Evolutionary conservation across 2,888 invertebrate species (phyloP).

Genomic region (Calephelis perditalis): DNA sequence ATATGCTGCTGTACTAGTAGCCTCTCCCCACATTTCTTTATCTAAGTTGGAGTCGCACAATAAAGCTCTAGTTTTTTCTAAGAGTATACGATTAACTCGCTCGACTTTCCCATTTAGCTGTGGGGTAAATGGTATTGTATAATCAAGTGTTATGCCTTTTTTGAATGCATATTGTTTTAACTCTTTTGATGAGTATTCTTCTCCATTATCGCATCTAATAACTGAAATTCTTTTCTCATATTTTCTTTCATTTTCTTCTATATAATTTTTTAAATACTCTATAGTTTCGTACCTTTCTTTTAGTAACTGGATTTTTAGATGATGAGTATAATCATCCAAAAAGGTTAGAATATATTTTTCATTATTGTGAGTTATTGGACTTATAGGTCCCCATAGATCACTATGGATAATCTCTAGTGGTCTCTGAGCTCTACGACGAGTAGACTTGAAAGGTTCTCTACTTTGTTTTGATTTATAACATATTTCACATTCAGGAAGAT

Average conservation of each 20-base stretch:
- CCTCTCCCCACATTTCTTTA: background rate
- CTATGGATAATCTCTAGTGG: background rate
- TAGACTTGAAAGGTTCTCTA: background rate
- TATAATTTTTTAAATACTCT: background rate
- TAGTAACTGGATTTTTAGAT: background rate
- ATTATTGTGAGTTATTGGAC: background rate
- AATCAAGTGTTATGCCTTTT: background rate
- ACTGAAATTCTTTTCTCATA: background rate
- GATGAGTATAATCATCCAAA: slow-evolving; percentile 2
- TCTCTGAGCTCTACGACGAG: background rate
- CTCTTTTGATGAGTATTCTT: background rate
- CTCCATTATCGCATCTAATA: background rate
- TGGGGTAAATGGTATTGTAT: background rate
- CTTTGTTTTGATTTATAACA: background rate
- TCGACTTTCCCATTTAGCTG: background rate
- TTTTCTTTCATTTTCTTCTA: background rate
- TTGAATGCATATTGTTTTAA: background rate
- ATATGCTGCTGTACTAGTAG: background rate
- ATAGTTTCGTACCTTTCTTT: background rate
- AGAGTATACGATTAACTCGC: background rate
- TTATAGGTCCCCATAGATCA: background rate
- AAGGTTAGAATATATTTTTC: background rate
- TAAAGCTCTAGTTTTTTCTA: background rate
- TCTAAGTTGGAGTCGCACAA: background rate
- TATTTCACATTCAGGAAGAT: background rate